phyloP scores from a whole-genome alignment of 2,797 vertebrate genomes.

The Amphiprion clarkii region DNA sequence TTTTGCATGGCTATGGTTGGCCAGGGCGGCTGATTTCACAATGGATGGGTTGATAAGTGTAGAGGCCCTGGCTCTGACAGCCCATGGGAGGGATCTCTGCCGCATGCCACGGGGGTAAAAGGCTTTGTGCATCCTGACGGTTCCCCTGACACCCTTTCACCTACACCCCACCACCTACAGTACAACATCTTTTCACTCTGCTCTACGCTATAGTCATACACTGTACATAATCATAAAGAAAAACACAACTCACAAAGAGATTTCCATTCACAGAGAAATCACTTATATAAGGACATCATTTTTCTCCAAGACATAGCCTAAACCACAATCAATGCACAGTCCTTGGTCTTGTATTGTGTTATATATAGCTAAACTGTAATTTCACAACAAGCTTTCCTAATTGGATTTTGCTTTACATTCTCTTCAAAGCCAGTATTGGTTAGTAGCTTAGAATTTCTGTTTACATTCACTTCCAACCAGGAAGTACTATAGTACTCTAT shows the following conservation, averaged over 20 bases:
- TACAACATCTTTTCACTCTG: slow-evolving; percentile 45
- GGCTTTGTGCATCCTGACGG: slow-evolving; percentile 74
- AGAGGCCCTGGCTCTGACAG: slow-evolving; percentile 76
- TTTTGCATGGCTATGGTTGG: slow-evolving; percentile 85
- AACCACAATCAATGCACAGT: not conserved
- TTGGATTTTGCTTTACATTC: not conserved
- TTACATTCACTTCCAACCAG: slow-evolving; percentile 3
- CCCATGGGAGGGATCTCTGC: slow-evolving; percentile 79
- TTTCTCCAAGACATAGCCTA: not conserved
- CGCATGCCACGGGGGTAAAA: slow-evolving; percentile 72
- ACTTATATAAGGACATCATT: not conserved
- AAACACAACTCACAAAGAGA: slow-evolving; percentile 15
- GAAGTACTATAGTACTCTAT: not conserved
- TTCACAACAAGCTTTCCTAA: not conserved
- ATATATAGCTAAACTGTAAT: slow-evolving; percentile 15
- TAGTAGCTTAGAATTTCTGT: not conserved
- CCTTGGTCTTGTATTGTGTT: slow-evolving; percentile 64
- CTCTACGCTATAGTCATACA: slow-evolving; percentile 3
- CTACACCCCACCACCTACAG: slow-evolving; percentile 54
- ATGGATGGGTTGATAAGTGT: slow-evolving; percentile 87
- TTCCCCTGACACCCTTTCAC: slow-evolving; percentile 67
- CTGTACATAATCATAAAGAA: slow-evolving; percentile 40
- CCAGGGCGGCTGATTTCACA: slow-evolving; percentile 86
- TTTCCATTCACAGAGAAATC: slow-evolving; percentile 15
- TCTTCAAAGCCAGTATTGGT: not conserved